Conservation (phyloP, 2,797 vertebrate genomes). For the Craterocephalus amniculus region DNA sequence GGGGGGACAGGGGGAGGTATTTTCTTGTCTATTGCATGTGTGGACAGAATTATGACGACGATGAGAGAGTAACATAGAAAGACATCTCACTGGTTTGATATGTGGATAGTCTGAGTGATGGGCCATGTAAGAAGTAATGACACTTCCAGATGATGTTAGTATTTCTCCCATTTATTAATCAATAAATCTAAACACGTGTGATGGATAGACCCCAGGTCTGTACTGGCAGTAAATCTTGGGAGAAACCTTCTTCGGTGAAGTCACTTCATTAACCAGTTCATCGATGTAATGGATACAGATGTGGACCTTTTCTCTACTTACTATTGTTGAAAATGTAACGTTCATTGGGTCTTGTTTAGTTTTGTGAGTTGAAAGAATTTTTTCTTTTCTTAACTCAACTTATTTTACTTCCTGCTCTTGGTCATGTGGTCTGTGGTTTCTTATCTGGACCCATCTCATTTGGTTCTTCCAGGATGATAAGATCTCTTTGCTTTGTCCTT, state of each 20-base stretch:
- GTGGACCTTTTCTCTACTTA: not conserved
- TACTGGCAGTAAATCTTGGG: not conserved
- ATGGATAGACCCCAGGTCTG: constrained; percentile 12
- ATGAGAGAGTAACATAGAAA: not conserved
- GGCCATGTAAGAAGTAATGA: constrained; percentile 18
- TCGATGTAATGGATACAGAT: constrained; percentile 6
- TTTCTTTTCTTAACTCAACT: not conserved
- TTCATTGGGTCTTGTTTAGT: not conserved
- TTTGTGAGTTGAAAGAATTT: not conserved
- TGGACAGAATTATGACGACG: not conserved
- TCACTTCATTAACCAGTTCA: constrained; percentile 7
- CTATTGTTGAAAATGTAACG: not conserved
- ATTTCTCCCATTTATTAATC: constrained; percentile 20
- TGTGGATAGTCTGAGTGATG: constrained; percentile 24
- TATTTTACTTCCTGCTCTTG: not conserved
- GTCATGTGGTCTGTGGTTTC: not conserved
- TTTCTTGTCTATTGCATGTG: constrained; percentile 6
- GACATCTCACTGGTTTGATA: constrained; percentile 8
- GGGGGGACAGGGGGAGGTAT: not conserved
- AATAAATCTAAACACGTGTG: constrained; percentile 19
- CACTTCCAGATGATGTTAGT: not conserved
- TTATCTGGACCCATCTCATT: not conserved
- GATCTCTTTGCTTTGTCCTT: not conserved
- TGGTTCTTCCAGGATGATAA: not conserved
- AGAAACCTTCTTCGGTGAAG: not conserved